Percentiles rank a stretch among this genome's conserved stretches.
phyloP scores from a whole-genome alignment of 1,140 invertebrate genomes.

The Drosophila tani region DNA sequence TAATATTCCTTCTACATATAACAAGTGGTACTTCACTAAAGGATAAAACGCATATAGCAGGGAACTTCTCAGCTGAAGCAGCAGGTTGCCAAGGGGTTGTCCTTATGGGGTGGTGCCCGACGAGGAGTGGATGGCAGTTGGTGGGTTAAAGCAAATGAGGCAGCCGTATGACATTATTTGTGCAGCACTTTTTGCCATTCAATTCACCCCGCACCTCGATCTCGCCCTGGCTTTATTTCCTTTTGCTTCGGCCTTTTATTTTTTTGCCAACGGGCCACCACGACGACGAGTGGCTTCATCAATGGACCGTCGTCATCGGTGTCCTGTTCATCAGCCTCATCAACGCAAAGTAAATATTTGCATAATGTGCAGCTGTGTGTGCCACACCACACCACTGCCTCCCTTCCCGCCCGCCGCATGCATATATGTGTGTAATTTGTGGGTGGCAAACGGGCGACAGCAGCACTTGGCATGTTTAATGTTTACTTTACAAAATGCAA shows the following conservation, averaged over 20 bases:
- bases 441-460: constrained; percentile 77
- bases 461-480: constrained; percentile 80
- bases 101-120: constrained; percentile 24
- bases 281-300: constrained; percentile 72
- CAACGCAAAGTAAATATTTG: constrained; percentile 84
- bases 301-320: constrained; percentile 64
- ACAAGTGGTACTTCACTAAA: constrained; percentile 3
- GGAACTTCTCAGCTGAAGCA: constrained; percentile 35
- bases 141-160: constrained; percentile 71
- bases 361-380: constrained; percentile 81
- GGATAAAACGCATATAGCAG: constrained; percentile 60
- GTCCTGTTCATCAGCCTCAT: constrained; percentile 83
- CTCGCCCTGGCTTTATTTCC: constrained; percentile 7
- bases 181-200: constrained; percentile 80
- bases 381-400: constrained; percentile 11
- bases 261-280: constrained; percentile 45
- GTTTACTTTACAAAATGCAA: constrained; percentile 83
- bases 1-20: not conserved
- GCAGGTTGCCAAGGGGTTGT: constrained; percentile 76
- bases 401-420: not conserved
- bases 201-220: constrained; percentile 34
- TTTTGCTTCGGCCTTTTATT: constrained; percentile 29
- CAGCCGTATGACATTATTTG: constrained; percentile 82
- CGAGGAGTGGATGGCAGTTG: constrained; percentile 16
- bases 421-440: constrained; percentile 69